Evolutionary conservation across 2,888 invertebrate genomes (phyloP), one percentile per base, ranked within the genome.

Genomic region (Lamproptera curius): DNA sequence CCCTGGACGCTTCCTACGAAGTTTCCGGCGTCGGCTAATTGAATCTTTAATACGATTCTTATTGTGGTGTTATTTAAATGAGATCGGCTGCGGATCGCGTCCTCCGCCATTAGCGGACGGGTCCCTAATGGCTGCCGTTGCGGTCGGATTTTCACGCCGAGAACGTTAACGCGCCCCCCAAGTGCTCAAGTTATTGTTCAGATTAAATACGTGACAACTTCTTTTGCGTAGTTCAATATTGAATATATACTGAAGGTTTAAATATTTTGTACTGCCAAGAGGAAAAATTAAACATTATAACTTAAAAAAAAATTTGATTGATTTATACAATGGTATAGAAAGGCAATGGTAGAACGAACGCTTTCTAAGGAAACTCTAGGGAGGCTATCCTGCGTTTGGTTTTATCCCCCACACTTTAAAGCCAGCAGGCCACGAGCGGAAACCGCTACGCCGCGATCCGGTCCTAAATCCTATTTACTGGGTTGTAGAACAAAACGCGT

Each of bases 11-110:
- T 67, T 70, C 67, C 71, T 70, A 46, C 43, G 13, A 42, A 10
- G 40, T 45, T 72, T 72, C 71, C 70, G 68, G 62, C 55, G 56
- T 55, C 59, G 59, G 51, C 61, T 66, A 71, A 70, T 70, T 69
- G 67, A 70, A 67, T 69, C 63, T 66, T 63, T 68, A 69, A 71
- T 68, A 63, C 55, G 56, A 66, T 60, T 67, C 68, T 68, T 65
- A 71, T 65, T 59, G 59, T 54, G 62, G 66, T 72, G 73, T 74
- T 75, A 71, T 73, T 73, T 58, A 63, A 73, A 65, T 73, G 52
- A 57, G 58, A 61, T 63, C 39, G 62, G 44, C 50, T 42, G 46
- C 51, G 54, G 56, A 55, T 54, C 35, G n/a, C n/a, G 49, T 31
- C 34, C 46, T 35, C 46, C 31, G 42, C 42, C 48, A 33, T 56